Conservation (phyloP, 2,888 invertebrate genomes). For the Brachypterus glaber region DNA sequence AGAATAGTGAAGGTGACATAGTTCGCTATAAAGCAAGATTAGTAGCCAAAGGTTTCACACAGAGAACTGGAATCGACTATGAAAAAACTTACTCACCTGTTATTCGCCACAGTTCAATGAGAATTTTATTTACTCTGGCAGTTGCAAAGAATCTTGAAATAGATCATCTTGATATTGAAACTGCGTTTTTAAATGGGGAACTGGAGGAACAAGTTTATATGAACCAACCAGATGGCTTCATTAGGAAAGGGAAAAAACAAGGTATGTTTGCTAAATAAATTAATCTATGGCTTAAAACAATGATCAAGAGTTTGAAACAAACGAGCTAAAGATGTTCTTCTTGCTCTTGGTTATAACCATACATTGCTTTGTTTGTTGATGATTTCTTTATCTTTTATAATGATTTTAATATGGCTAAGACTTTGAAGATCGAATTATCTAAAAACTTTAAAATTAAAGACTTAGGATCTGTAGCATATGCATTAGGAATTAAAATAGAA, state of each 20-base stretch:
- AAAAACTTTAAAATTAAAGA: too few relatives aligned
- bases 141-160: conserved; percentile 18
- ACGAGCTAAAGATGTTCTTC: conserved; percentile 13
- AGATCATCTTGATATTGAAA: conserved; percentile 23
- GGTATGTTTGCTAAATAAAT: conserved; percentile 22
- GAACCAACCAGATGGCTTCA: conserved; percentile 15
- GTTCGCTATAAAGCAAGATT: conserved; percentile 19
- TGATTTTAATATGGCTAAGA: conserved; percentile 9
- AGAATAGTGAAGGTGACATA: conserved; percentile 16
- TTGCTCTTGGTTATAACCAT: conserved; percentile 9
- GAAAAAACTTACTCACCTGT: too few relatives aligned
- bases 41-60: conserved; percentile 21
- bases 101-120: conserved; percentile 15
- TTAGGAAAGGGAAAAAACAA: conserved; percentile 12
- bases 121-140: conserved; percentile 19
- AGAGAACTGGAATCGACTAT: too few relatives aligned
- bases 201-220: conserved; percentile 23
- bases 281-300: conserved; percentile 26
- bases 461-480: conserved; percentile 12
- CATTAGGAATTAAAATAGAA: conserved; percentile 13
- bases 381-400: conserved; percentile 15
- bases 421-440: conserved; percentile 11
- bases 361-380: conserved; percentile 14
- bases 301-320: conserved; percentile 22
- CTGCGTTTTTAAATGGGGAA: conserved; percentile 25